Evolutionary conservation across 2,797 vertebrate species (phyloP), one percentile per base, ranked within the genome.

Genomic region (Mus caroli): DNA sequence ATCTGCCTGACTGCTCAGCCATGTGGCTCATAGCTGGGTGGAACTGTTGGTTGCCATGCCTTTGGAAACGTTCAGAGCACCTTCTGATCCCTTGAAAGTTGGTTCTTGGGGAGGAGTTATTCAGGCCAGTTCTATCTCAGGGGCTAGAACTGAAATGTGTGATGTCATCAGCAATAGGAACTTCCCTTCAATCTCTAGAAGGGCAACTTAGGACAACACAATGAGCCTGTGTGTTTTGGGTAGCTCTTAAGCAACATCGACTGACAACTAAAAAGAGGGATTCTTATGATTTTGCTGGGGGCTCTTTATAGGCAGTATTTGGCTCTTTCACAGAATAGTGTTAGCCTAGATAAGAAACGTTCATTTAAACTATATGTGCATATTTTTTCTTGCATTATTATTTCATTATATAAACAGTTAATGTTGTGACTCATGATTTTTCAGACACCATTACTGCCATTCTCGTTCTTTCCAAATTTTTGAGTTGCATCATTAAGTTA

Each of bases 61-160:
- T 80, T 60, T 60, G 56, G 24, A 82, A 82, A 60, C 13, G 13
- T 80, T 26, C 3, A 60, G n/a, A 40, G 37, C 6, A 40, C 14
- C n/a, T 82, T 40, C 56, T 40, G 22, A 17, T 40, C 37, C 56
- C 7, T 28, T 26, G n/a, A 82, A 56, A 58, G n/a, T 22, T 56
- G 54, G 12, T 56, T 37, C 13, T 17, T 6, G 26, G 13, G 79
- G 13, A 40, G 24, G 7, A 60, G 24, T 0, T 60, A 60, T 28
- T 60, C 24, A 60, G 24, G 79, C 4, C n/a, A 17, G 7, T 40
- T 60, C 56, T 82, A 58, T 3, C 3, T 40, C n/a, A 60, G 6
- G 13, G 13, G 7, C 6, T 9, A 5, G 20, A 1, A 0, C 56
- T 28, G 37, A 40, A 40, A 24, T 40, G 3, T 2, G 40, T 60